Conservation (phyloP, 2,888 invertebrate genomes). For the Apantesis nais region DNA sequence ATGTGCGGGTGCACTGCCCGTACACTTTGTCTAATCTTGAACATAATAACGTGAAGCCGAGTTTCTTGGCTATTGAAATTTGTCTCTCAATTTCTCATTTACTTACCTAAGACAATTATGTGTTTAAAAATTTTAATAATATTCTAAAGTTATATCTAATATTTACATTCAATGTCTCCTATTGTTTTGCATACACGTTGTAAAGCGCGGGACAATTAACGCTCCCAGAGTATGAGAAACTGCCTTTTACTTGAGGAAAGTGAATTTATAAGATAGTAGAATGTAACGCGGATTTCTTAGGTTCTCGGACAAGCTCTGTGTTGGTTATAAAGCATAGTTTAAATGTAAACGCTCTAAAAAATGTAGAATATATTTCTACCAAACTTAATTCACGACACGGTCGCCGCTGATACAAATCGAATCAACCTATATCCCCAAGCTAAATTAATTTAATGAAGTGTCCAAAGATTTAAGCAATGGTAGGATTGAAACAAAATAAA, state of each 20-base stretch:
- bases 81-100: not conserved
- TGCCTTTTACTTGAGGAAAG: too few relatives aligned
- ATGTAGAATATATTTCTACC: not conserved
- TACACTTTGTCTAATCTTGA: too few relatives aligned
- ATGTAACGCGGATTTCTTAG: not conserved
- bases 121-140: too few relatives aligned
- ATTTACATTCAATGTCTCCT: too few relatives aligned
- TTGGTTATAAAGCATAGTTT: not conserved
- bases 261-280: not conserved
- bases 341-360: not conserved
- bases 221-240: too few relatives aligned
- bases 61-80: not conserved
- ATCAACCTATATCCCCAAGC: not conserved
- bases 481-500: slow-evolving; percentile 36
- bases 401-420: slow-evolving; percentile 1
- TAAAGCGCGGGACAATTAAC: too few relatives aligned
- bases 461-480: slow-evolving; percentile 16
- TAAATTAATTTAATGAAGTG: slow-evolving; percentile 12
- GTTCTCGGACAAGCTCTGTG: not conserved
- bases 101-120: not conserved
- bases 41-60: too few relatives aligned
- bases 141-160: too few relatives aligned
- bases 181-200: too few relatives aligned
- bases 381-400: not conserved
- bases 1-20: too few relatives aligned